Base-by-base conservation (phyloP, 2,797 vertebrate species). In the Remorina albescens region DNA sequence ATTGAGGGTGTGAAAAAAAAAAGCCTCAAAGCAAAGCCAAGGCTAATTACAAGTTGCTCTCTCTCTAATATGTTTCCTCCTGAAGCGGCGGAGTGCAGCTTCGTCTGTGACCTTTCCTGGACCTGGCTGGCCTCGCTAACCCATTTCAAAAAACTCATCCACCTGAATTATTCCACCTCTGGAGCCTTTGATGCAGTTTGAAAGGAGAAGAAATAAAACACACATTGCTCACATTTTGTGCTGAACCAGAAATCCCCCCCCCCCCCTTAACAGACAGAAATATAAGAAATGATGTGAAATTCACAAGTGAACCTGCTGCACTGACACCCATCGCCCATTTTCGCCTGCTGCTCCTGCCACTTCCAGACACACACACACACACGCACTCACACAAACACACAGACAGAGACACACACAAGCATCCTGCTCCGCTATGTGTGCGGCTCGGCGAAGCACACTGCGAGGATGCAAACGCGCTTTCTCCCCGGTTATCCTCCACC, bases 31-130 rank as follows among this genome's bases (percentile, higher is more conserved):
- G n/a, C 23, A 32, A 19, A 64, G 18, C 44, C 64, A 39, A 39
- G 75, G 0, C 30, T 39, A 59, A 74, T 71, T 30, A 69, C 57
- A 79, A 86, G 64, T 85, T 72, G 8, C 13, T 63, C 41, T 58
- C 8, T 13, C 72, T 28, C n/a, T n/a, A 16, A 39, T 2, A 1
- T 4, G 11, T 80, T 28, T 53, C 54, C 25, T 39, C 46, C 10
- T 47, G 18, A 26, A 32, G 10, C 13, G 44, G 46, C 13, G 15
- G 30, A 65, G n/a, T 2, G 42, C 67, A 49, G 50, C 28, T 49
- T 57, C 19, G 34, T 53, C 46, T 49, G 80, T 87, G 83, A 87
- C 86, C 84, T 86, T 60, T 74, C 56, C 66, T 18, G 49, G 53
- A 71, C 67, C 56, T 46, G 55, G 26, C 21, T n/a, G n/a, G n/a